Evolutionary conservation across 2,797 vertebrate genomes (phyloP), one percentile per base, ranked within the genome.

Genomic region (Tiaroga cobitis): DNA sequence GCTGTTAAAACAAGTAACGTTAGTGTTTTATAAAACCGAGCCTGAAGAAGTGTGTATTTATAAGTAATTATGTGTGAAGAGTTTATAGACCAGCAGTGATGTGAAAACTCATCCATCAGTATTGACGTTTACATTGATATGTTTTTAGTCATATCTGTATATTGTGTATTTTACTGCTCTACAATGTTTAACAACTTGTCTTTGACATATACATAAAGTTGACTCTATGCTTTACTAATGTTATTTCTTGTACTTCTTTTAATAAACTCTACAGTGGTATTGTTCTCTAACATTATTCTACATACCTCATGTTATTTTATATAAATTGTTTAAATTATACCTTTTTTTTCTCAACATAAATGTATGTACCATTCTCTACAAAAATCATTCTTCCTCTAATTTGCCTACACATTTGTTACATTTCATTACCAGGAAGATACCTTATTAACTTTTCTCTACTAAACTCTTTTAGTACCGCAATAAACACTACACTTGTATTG

Each of bases 51-150:
- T 74, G 54, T 61, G 6, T 77, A 0, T 77, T 39, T 51, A 8
- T 54, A 19, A 26, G 72, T 83, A 26, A n/a, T 51, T 29, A 7
- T n/a, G 21, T 76, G 43, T 73, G 2, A 63, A 74, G 73, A 83
- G 81, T 82, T 74, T 34, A 7, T 80, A 46, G 39, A 65, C 32
- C 41, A 46, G 19, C 76, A 29, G 37, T 43, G 76, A 63, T 29
- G 24, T 21, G 16, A 65, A 11, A 16, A 21, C 41, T 32, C 10
- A 46, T 29, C n/a, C 54, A 18, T 41, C 5, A 41, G 8, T 26
- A 5, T 46, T 78, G 11, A 61, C 3, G 19, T 63, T 9, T 61
- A 11, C 16, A 39, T 41, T 78, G 13, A 46, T 19, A 49, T 3
- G 13, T 77, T 21, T 39, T 21, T n/a, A 37, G 39, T 21, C 34